Evolutionary conservation across 92 coral and sea anemone genomes (phyloP), one percentile per base, ranked within the genome.

Genomic region (Actinostola sp.): DNA sequence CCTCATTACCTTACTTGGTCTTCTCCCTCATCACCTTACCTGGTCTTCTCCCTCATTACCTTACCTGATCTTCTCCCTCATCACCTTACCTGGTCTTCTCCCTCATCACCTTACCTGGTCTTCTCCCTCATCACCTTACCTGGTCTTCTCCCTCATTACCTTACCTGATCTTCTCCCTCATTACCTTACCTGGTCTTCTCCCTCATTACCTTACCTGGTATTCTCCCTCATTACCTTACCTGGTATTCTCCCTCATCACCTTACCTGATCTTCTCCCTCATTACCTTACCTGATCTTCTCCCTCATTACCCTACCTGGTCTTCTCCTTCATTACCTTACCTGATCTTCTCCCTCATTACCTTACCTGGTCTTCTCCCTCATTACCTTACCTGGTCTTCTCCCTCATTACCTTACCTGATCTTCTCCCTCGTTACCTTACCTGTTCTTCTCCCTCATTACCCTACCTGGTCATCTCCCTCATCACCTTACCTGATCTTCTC

Each of bases 81-180:
- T 53, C 10, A 20, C 8, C 8, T 48, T 48, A 75, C 81, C 81
- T 50, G 25, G 81, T 29, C 39, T 65, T 78, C 41, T 66, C 76
- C 3, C 46, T 31, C 3, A 67, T 35, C 26, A 30, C 67, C n/a
- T n/a, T n/a, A n/a, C n/a, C n/a, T n/a, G n/a, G n/a, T n/a, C n/a
- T n/a, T n/a, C 8, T 53, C 2, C 5, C 15, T 20, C 32, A 9
- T 53, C 10, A 20, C 8, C 8, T 48, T 48, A 75, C 81, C 81
- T 50, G 25, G 81, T 29, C 39, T 65, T 78, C 41, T 66, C 76
- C 3, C 46, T 31, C 3, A 67, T n/a, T n/a, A n/a, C n/a, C n/a
- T n/a, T n/a, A n/a, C n/a, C n/a, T n/a, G n/a, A n/a, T n/a, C n/a
- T n/a, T n/a, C 8, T 53, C 2, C 5, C 15, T 20, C 32, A 9